Base-by-base conservation (phyloP, 2,113 vertebrate species). In the Regulus satrapa region DNA sequence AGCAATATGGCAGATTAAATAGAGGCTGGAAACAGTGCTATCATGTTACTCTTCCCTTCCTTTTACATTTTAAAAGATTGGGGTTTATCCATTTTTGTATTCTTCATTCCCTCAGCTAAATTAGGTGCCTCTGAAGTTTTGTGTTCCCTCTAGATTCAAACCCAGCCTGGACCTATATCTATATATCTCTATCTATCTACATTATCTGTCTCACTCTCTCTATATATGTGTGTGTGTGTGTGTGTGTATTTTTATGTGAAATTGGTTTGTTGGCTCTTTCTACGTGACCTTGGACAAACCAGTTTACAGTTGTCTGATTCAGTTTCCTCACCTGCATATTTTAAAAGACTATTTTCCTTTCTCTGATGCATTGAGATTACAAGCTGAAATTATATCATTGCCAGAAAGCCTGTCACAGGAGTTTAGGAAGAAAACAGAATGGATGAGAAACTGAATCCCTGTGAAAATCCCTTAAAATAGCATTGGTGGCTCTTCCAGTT, bases 161-260 rank as follows among this genome's bases (percentile, higher is more conserved):
- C 28, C 5, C 38, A 69, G 21, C 21, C 46, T 76, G 32, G 54
- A 68, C 5, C 9, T 58, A 4, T 25, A 18, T 62, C 56, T 32
- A 46, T 29, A 32, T 24, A n/a, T n/a, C 6, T 40, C 17, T 21
- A 18, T 54, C 25, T 26, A 51, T 52, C 26, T 62, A 20, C 45
- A 11, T 45, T 61, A 14, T 61, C 20, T 31, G 12, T 23, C 7
- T 38, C 11, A 15, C 10, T 55, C 1, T 43, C 0, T 25, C 10
- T 54, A 15, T 49, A 7, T 38, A 3, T 18, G 3, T 25, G 8
- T 36, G 2, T n/a, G 8, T 36, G 2, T n/a, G 8, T 36, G 2
- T n/a, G n/a, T n/a, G 8, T 36, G 2, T n/a, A 29, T 40, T 34
- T 34, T 14, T 25, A 20, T n/a, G 36, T 3, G 4, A 74, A 55